phyloP scores from a whole-genome alignment of 2,113 vertebrate genomes.

The Amphiprion ocellaris region DNA sequence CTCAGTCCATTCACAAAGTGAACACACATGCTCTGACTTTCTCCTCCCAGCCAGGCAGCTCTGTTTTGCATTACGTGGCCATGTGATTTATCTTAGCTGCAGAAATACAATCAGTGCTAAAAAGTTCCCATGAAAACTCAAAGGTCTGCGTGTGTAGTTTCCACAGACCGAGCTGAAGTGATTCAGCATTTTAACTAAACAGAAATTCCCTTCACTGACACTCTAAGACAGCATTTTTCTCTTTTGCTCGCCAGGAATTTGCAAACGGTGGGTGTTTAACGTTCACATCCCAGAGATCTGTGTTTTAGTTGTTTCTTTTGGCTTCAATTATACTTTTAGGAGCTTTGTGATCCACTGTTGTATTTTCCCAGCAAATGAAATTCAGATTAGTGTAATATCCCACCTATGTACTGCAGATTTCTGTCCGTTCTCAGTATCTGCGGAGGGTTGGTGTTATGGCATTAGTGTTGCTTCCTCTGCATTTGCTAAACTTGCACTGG shows the following conservation, averaged over 20 bases:
- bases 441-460: constrained; percentile 24
- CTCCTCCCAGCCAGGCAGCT: constrained; percentile 13
- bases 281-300: constrained; percentile 5
- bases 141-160: constrained; percentile 32
- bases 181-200: constrained; percentile 63
- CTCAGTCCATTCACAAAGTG: constrained; percentile 46
- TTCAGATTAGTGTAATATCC: constrained; percentile 33
- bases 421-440: constrained; percentile 11
- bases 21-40: constrained; percentile 14
- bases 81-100: constrained; percentile 72
- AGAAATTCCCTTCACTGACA: constrained; percentile 14
- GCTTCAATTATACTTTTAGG: constrained; percentile 38
- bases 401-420: neutral
- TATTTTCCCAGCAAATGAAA: constrained; percentile 26
- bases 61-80: constrained; percentile 56
- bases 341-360: constrained; percentile 25
- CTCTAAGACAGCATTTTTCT: constrained; percentile 14
- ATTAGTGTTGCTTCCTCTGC: constrained; percentile 47
- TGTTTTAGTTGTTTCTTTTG: constrained; percentile 25
- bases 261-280: constrained; percentile 30
- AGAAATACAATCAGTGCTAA: constrained; percentile 57
- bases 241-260: constrained; percentile 19
- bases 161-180: constrained; percentile 42
- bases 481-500: constrained; percentile 38
- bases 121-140: constrained; percentile 59